Evolutionary conservation across 1,140 invertebrate species (phyloP), one percentile per base, ranked within the genome.

Genomic region (Drosophila mauritiana): DNA sequence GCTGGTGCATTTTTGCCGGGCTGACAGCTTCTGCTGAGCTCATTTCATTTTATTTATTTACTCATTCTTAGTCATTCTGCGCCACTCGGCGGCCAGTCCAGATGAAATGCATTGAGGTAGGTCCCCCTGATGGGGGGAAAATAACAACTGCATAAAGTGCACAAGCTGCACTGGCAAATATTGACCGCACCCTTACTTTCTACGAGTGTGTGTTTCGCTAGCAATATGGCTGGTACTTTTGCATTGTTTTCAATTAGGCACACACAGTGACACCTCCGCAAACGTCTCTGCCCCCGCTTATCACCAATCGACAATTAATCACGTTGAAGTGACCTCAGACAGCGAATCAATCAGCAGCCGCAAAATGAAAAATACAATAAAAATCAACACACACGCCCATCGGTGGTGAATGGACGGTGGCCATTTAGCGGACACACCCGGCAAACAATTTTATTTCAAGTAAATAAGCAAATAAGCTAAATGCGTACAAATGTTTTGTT

Each of bases 351-450:
- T 89, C 81, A 82, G 52, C 79, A 70, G 54, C 58, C 61, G 40
- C 34, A 73, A 43, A 46, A 52, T 20, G 42, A 61, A 22, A 43
- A 46, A 52, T 25, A 43, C 56, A 27, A 27, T 42, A 45, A 36
- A 62, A 58, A 77, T 43, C 42, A 17, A 65, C 52, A 46, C 45
- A 73, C 57, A 74, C 57, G 42, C 63, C 49, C 76, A 65, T 62
- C 62, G 48, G 59, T 58, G 48, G 59, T 57, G 54, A 62, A 67
- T 59, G 83, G 83, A 86, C 83, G 67, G 83, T 86, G 83, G 83
- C 83, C 75, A 89, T 86, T 86, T 88, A 86, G 84, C 67, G 57
- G 72, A 80, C 83, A 89, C 83, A 86, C 83, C 67, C 84, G 88
- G 84, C 80, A 86, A 86, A 86, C 83, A 86, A 52, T 83, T 89